phyloP scores from a whole-genome alignment of 2,888 invertebrate species.

The Pasiphila rectangulata region DNA sequence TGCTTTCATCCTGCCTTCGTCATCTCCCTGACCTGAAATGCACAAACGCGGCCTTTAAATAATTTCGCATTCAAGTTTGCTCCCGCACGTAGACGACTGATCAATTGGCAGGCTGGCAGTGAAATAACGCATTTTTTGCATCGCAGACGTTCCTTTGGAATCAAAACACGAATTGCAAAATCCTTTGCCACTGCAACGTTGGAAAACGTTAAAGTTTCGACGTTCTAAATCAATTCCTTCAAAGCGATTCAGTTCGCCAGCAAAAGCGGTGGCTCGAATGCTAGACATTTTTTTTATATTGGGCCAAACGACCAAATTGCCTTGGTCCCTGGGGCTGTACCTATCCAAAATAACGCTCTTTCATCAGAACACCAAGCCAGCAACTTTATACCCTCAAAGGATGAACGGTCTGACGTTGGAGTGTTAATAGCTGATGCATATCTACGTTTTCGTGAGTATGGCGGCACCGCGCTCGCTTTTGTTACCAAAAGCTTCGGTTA shows the following conservation, averaged over 20 bases:
- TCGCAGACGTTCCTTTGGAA: conserved; percentile 3
- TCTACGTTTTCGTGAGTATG: conserved; percentile 53
- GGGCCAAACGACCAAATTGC: conserved; percentile 41
- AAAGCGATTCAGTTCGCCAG: conserved; percentile 31
- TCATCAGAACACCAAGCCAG: conserved; percentile 47
- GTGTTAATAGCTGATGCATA: conserved; percentile 63
- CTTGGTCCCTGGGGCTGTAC: conserved; percentile 42
- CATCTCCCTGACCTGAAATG: too few relatives aligned
- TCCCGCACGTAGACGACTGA: too few relatives aligned
- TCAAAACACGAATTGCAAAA: conserved; percentile 17
- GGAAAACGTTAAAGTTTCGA: conserved; percentile 25
- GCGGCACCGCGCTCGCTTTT: conserved; percentile 42
- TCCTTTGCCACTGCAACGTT: conserved; percentile 18
- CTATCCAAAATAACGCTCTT: conserved; percentile 52
- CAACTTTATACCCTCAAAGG: conserved; percentile 49
- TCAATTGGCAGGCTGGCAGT: neutral
- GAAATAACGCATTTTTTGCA: neutral
- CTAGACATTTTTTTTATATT: conserved; percentile 36
- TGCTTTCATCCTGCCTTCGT: too few relatives aligned
- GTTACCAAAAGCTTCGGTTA: conserved; percentile 38
- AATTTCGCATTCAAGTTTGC: too few relatives aligned
- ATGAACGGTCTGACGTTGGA: conserved; percentile 43
- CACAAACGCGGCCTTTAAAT: too few relatives aligned
- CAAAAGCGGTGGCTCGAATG: conserved; percentile 29
- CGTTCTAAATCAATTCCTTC: conserved; percentile 32